Evolutionary conservation across 64 coral and sea anemone species (phyloP), one percentile per base, ranked within the genome.

Genomic region (Dendrophyllia cribrosa): DNA sequence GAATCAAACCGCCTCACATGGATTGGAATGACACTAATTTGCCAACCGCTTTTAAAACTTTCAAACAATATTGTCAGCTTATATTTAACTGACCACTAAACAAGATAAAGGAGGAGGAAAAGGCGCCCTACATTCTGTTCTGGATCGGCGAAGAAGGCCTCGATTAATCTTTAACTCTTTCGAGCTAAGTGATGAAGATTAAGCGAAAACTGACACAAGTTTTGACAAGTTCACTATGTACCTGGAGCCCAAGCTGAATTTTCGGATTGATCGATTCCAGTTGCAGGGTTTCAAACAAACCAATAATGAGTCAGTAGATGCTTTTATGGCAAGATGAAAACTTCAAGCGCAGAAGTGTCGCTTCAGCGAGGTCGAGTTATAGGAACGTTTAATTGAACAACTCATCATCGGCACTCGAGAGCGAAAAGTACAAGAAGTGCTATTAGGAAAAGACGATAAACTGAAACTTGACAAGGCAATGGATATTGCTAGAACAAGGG

Each of bases 341-440:
- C 58, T 74, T 4, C 90, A 92, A 75, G 80, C 79, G n/a, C 72
- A 48, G 53, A 86, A 72, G 44, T 72, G 70, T 13, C 24, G 70
- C 1, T 72, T 72, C 70, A 72, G 25, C 44, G 70, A 72, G 14
- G 8, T 26, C 70, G 70, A 72, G 26, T 12, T 72, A 7, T 23
- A 72, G 13, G 61, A 64, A n/a, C n/a, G n/a, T n/a, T n/a, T n/a
- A n/a, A n/a, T n/a, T n/a, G n/a, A n/a, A n/a, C n/a, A n/a, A n/a
- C 61, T 64, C 4, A 90, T 95, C 6, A 76, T 95, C 58, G 87
- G 93, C 43, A 86, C 87, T 58, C 89, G 66, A n/a, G 79, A 95
- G 51, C 66, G 85, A 44, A 95, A 95, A 86, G 74, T 74, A 51
- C 93, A 95, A n/a, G n/a, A n/a, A n/a, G n/a, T n/a, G n/a, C n/a